A percentile compares a stretch with the other conserved stretches of the same genome.
Conservation (phyloP, 30 jellyfish, hydroid and myxozoan species). For the Cassiopea xamachana region DNA sequence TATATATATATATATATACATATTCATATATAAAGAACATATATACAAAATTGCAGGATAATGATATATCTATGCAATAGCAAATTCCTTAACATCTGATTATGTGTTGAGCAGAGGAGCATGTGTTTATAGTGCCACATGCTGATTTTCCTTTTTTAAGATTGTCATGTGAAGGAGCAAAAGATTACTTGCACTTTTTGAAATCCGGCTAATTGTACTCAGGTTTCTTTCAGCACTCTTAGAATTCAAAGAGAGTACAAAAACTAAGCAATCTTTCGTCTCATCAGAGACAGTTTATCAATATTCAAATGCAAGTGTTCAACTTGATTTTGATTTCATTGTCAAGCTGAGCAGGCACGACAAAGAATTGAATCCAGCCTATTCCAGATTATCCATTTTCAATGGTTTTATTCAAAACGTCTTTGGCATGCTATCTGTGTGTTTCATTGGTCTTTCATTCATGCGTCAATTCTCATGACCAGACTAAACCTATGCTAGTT, state of each 20-base stretch:
- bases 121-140: too few species aligned
- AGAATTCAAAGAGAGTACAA: not conserved
- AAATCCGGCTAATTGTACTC: not conserved
- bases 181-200: not conserved
- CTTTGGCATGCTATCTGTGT: not conserved
- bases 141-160: too few species aligned
- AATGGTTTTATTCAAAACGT: not conserved
- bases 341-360: constrained; percentile 1
- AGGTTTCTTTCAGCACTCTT: not conserved
- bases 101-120: too few species aligned
- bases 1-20: too few species aligned
- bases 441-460: not conserved
- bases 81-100: too few species aligned
- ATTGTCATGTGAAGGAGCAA: too few species aligned
- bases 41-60: too few species aligned
- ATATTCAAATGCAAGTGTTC: not conserved
- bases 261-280: not conserved
- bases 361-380: not conserved
- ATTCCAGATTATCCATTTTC: not conserved
- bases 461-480: not conserved
- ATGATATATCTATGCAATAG: too few species aligned
- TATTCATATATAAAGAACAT: too few species aligned
- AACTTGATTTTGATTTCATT: not conserved
- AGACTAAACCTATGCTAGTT: not conserved
- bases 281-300: not conserved